Conservation (phyloP, 1,140 invertebrate genomes). For the Metopolophium dirhodum region DNA sequence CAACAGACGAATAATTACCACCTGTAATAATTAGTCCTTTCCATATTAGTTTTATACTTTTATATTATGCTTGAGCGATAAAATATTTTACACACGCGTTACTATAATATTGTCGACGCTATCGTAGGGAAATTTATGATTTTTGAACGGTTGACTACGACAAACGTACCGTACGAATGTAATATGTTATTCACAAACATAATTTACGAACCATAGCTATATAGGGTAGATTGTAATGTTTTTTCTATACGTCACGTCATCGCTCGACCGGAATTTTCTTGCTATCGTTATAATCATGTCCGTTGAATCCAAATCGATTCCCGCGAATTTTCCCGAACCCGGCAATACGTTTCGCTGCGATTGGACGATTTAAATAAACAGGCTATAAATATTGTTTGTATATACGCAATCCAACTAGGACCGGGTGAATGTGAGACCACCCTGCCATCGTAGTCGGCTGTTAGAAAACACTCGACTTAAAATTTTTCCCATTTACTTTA, state of each 20-base stretch:
- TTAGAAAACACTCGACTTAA: neutral
- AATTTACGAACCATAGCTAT: neutral
- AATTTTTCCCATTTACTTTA: neutral
- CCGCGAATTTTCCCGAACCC: neutral
- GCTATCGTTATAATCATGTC: neutral
- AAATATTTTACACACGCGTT: too few relatives aligned
- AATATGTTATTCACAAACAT: neutral
- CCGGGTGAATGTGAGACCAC: neutral
- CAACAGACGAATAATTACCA: too few relatives aligned
- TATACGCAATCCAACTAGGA: neutral
- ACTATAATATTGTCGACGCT: too few relatives aligned
- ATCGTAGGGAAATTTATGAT: neutral
- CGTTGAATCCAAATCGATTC: neutral
- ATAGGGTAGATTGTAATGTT: neutral
- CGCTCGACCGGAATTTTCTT: neutral
- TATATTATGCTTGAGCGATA: too few relatives aligned
- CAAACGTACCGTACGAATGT: neutral
- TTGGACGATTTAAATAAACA: conserved; percentile 2
- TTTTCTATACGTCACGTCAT: neutral
- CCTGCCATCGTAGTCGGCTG: too few relatives aligned
- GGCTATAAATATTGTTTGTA: neutral
- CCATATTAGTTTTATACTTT: too few relatives aligned
- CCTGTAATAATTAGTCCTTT: too few relatives aligned
- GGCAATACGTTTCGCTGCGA: neutral
- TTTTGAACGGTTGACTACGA: neutral